phyloP scores from a whole-genome alignment of 2,888 invertebrate genomes.

The Xanthorhoe designata region DNA sequence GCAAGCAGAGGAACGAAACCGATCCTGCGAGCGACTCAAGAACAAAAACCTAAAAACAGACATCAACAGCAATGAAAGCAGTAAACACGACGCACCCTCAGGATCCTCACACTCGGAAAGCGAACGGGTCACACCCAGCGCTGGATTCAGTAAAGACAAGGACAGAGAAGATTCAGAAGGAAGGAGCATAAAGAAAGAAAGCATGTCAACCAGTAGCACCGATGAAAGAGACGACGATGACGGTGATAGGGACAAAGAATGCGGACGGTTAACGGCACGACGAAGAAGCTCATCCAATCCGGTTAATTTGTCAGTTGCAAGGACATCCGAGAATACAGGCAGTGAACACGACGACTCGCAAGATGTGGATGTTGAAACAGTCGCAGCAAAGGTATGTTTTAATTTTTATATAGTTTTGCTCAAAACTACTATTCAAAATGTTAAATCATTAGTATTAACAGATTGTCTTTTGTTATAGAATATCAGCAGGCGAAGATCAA shows the following conservation, averaged over 20 bases:
- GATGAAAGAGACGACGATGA: slow-evolving; percentile 84
- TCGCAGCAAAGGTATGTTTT: slow-evolving; percentile 76
- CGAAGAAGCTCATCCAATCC: slow-evolving; percentile 92
- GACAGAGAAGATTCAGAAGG: slow-evolving; percentile 73
- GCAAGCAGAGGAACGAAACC: slow-evolving; percentile 79
- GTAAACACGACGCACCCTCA: slow-evolving; percentile 81
- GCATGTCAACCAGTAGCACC: slow-evolving; percentile 82
- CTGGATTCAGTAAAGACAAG: slow-evolving; percentile 81
- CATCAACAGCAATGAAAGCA: slow-evolving; percentile 83
- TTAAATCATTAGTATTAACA: background rate
- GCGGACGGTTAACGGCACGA: slow-evolving; percentile 83
- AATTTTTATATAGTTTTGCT: background rate
- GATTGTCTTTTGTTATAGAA: slow-evolving; percentile 62
- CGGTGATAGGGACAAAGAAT: slow-evolving; percentile 82
- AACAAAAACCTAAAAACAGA: slow-evolving; percentile 78
- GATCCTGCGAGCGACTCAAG: slow-evolving; percentile 81
- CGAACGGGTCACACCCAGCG: slow-evolving; percentile 77
- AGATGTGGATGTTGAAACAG: slow-evolving; percentile 83
- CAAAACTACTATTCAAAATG: background rate
- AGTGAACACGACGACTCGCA: slow-evolving; percentile 85
- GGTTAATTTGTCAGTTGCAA: slow-evolving; percentile 90
- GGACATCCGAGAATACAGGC: slow-evolving; percentile 84
- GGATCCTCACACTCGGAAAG: slow-evolving; percentile 83
- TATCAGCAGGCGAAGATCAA: slow-evolving; percentile 77
- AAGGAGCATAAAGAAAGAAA: slow-evolving; percentile 82